phyloP scores from a whole-genome alignment of 1,140 invertebrate genomes.

The Hypothenemus hampei region DNA sequence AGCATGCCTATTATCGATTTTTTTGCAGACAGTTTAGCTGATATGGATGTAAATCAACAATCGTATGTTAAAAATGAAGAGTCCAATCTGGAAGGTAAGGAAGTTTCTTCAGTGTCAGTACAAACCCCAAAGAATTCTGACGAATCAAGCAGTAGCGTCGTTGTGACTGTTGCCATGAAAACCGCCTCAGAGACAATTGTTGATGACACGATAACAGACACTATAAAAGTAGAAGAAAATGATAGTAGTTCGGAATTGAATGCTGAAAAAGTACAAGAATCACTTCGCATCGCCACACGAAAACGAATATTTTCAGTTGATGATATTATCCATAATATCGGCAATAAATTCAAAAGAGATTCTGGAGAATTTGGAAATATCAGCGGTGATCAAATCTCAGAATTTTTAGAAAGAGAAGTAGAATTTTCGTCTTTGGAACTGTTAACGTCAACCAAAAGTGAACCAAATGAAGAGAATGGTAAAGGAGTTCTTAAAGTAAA shows the following conservation, averaged over 20 bases:
- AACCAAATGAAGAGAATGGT: neutral
- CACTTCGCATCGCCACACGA: no score
- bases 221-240: no score
- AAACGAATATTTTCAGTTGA: conserved; percentile 38
- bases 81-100: neutral
- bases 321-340: conserved; percentile 37
- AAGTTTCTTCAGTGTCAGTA: no score
- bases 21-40: conserved; percentile 5
- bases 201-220: no score
- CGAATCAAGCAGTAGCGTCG: no score
- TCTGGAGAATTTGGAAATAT: neutral
- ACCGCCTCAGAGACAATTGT: no score
- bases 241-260: no score
- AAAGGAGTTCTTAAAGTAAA: conserved; percentile 25
- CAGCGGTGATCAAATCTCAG: neutral
- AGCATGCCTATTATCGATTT: conserved; percentile 33
- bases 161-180: no score
- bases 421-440: conserved; percentile 15
- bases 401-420: conserved; percentile 22
- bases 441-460: conserved; percentile 8
- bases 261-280: no score
- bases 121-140: no score
- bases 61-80: no score
- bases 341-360: conserved; percentile 21
- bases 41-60: neutral